A percentile compares a stretch with the other conserved stretches of the same genome.
phyloP scores from a whole-genome alignment of 1,140 invertebrate genomes.

The Rhopalosiphum padi region DNA sequence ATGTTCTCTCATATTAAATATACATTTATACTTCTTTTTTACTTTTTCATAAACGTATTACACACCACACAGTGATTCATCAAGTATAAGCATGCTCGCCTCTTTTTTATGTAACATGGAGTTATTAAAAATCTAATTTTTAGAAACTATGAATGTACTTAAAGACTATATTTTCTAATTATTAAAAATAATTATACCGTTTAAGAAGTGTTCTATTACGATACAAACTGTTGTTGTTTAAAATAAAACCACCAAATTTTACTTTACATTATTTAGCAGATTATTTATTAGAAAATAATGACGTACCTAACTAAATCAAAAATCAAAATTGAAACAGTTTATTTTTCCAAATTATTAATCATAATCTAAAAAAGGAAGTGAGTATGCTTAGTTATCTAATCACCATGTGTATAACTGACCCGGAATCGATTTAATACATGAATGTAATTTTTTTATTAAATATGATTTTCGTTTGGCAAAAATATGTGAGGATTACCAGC shows the following conservation, averaged over 20 bases:
- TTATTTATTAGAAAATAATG: neutral
- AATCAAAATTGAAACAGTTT: neutral
- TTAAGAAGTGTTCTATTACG: neutral
- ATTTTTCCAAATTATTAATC: neutral
- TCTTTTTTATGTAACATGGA: neutral
- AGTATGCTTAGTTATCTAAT: too few relatives aligned
- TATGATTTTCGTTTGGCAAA: too few relatives aligned
- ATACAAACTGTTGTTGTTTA: neutral
- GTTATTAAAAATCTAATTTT: neutral
- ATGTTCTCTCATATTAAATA: neutral
- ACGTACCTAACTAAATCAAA: neutral
- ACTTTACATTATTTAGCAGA: neutral
- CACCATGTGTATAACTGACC: too few relatives aligned
- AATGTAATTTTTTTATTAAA: too few relatives aligned
- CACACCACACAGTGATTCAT: neutral
- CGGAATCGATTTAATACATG: too few relatives aligned
- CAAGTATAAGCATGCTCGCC: neutral
- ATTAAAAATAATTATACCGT: neutral
- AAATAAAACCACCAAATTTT: neutral
- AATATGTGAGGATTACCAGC: too few relatives aligned
- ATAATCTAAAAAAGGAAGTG: neutral
- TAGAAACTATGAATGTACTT: neutral
- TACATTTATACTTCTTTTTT: neutral
- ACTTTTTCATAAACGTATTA: neutral
- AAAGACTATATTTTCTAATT: neutral